These are phyloP conservation scores for Patella ulyssiponensis DNA, from an alignment of 2,888 invertebrate species.

Conservation along the genomic window DNA sequence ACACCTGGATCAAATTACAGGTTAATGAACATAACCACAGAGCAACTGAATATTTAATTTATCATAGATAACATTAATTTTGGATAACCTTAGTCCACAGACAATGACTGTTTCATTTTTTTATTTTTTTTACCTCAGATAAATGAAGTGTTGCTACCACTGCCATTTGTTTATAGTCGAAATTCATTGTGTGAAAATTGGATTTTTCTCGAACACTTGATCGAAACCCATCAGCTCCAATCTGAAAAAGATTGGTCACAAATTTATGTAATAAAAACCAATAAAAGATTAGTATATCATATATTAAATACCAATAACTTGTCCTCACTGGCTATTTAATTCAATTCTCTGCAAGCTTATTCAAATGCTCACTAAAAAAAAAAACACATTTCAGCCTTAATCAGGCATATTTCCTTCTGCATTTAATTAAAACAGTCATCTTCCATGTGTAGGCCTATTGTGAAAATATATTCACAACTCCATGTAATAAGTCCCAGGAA, in stretches of 20 bases:
- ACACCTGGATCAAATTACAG: not conserved
- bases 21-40: not conserved
- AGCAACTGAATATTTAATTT: not conserved
- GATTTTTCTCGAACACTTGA: conserved; percentile 82
- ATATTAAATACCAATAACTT: too few relatives aligned
- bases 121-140: conserved; percentile 79
- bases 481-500: too few relatives aligned
- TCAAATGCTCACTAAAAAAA: too few relatives aligned
- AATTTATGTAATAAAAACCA: too few relatives aligned
- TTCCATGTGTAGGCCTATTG: too few relatives aligned
- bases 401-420: too few relatives aligned
- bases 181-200: conserved; percentile 83
- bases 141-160: conserved; percentile 92
- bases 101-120: not conserved
- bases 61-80: not conserved
- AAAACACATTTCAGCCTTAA: too few relatives aligned
- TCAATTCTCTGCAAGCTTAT: too few relatives aligned
- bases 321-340: too few relatives aligned
- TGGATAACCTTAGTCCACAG: not conserved
- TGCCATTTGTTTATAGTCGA: conserved; percentile 91
- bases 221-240: conserved; percentile 95
- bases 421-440: too few relatives aligned
- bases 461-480: too few relatives aligned
- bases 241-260: conserved; percentile 73
- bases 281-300: too few relatives aligned